Base-by-base conservation (phyloP, 1,140 invertebrate species). In the Drosophila lacteicornis region DNA sequence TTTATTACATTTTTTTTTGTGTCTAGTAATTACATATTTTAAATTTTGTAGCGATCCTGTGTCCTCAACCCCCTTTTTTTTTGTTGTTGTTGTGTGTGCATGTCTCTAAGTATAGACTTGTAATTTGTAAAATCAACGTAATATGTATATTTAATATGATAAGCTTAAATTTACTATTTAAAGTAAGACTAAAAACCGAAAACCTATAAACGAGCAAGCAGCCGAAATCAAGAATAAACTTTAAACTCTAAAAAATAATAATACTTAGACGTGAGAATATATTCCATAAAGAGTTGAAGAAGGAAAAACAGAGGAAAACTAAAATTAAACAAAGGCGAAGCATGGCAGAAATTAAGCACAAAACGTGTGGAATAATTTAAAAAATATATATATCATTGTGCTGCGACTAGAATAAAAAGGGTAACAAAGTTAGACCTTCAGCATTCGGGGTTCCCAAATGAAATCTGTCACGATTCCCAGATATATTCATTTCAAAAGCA, bases 151-250 rank as follows among this genome's bases (percentile, higher is more conserved):
- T 53, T 60, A 62, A 62, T 66, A 76, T 15, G 11, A 50, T 73
- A 73, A 59, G 71, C 51, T 58, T 76, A 76, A 15, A 57, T 76
- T 76, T 76, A 76, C 74, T 76, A 76, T 76, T 76, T 66, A 75
- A 76, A 76, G 70, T 76, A 75, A 76, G 75, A 57, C 51, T 49
- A 63, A 50, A 45, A 55, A 30, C 22, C 22, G n/a, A 36, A 12
- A 17, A 65, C 57, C 40, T 55, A 73, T 70, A 19, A 40, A 25
- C 22, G 30, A 68, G 27, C 45, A 42, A 61, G 66, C 47, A 65
- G 60, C 40, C 17, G 38, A 65, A 46, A 67, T 19, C 50, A 73
- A 62, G 19, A 73, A 62, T 73, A 73, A 75, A 62, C 17, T 51
- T 40, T 42, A 30, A 30, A 60, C 7, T 73, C 25, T 30, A 50